Percentiles rank a stretch among this genome's conserved stretches.
Conservation (phyloP, 2,113 vertebrate species). For the Tyto alba region DNA sequence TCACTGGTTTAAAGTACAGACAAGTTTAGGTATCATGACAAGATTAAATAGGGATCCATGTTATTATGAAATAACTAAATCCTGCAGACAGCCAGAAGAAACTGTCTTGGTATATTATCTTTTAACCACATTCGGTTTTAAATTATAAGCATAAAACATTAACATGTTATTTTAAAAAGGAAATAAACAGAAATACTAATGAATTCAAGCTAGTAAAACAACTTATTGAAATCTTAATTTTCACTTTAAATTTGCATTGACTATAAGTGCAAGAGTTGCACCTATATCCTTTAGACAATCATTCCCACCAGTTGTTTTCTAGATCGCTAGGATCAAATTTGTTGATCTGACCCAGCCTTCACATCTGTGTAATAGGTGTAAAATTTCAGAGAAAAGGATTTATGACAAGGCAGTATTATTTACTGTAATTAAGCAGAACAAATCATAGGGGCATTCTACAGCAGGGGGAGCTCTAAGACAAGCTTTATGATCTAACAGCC, state of each 20-base stretch:
- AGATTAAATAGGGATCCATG: not conserved
- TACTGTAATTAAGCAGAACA: not conserved
- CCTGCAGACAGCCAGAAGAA: not conserved
- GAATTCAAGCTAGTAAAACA: not conserved
- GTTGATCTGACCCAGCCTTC: not conserved
- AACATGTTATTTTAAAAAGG: not conserved
- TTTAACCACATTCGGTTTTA: not conserved
- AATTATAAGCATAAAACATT: not conserved
- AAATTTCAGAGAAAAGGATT: not conserved
- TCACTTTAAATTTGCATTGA: not conserved
- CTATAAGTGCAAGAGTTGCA: not conserved
- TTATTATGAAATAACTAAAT: not conserved
- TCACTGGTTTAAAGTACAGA: not conserved
- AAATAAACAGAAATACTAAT: not conserved
- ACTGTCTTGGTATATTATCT: not conserved
- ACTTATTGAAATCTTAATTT: not conserved
- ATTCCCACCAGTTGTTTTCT: not conserved
- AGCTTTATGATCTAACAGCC: not conserved
- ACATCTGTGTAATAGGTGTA: not conserved
- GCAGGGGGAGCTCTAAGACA: conserved; percentile 64
- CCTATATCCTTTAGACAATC: not conserved
- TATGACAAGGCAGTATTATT: not conserved
- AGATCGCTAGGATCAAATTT: fast-evolving
- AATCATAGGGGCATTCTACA: not conserved
- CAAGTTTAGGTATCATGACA: not conserved